Evolutionary conservation across 2,888 invertebrate species (phyloP).

Genomic region (Therioaphis trifolii): DNA sequence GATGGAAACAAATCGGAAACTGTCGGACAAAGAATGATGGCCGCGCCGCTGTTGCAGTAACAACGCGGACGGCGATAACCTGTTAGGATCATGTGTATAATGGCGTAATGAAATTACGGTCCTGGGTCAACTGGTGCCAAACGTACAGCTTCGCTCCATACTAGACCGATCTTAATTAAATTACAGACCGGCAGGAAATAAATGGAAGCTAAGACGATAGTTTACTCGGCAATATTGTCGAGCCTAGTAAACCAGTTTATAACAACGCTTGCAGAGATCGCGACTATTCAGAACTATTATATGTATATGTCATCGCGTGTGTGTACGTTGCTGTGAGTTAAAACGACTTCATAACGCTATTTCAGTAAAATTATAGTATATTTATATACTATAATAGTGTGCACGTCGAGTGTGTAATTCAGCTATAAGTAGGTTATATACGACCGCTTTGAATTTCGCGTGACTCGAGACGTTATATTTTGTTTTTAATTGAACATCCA

Average conservation of each 20-base stretch:
- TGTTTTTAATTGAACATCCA: background rate
- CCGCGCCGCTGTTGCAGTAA: background rate
- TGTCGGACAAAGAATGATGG: constrained; percentile 11
- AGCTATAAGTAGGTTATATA: background rate
- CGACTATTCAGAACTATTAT: background rate
- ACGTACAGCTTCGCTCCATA: constrained; percentile 28
- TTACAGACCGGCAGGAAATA: constrained; percentile 46
- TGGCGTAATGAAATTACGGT: constrained; percentile 41
- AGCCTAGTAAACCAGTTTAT: constrained; percentile 52
- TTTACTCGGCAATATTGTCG: constrained; percentile 39
- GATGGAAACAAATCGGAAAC: constrained; percentile 34
- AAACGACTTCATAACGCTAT: background rate
- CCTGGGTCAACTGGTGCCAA: constrained; percentile 57
- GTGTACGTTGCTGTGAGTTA: background rate
- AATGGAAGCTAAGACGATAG: constrained; percentile 16
- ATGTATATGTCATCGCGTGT: background rate
- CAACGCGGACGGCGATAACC: constrained; percentile 27
- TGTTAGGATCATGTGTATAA: constrained; percentile 23
- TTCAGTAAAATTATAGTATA: background rate
- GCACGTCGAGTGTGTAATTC: background rate
- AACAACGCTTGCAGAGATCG: background rate
- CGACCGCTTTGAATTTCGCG: background rate
- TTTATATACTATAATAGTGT: background rate
- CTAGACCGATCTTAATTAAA: constrained; percentile 53
- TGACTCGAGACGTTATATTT: constrained; percentile 23